Base-by-base conservation (phyloP, 2,888 invertebrate species). In the Mesopsocus fuscifrons region DNA sequence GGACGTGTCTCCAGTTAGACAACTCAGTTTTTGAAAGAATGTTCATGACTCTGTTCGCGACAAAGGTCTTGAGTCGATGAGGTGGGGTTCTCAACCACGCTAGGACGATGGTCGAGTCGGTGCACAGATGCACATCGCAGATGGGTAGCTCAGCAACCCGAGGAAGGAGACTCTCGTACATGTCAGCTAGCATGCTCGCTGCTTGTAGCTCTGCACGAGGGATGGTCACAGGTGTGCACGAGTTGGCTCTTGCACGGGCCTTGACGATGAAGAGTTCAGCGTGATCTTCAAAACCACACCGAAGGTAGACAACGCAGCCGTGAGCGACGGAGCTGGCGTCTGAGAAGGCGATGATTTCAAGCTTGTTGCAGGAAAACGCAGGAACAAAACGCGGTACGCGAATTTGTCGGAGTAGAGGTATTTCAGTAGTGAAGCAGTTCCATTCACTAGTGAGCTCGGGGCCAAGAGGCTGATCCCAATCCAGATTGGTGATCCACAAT, bases 101-200 rank as follows among this genome's bases (percentile, higher is more conserved):
- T 30, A 54, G 40, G 1, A 49, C 51, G 30, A 53, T 52, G 8
- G 48, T 50, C 2, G 51, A 53, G 44, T 54, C 53, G n/a, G n/a
- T n/a, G 51, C 40, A 40, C 11, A 31, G 21, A 30, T 30, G 5
- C 9, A 16, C 16, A 38, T 17, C 18, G n/a, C n/a, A 17, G n/a
- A 38, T 18, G 6, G 3, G 6, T n/a, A 18, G 5, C 4, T 15
- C 17, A 16, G 20, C 3, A 21, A 5, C 44, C 20, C 18, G 18
- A 26, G 35, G 45, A 17, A 49, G 32, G 21, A 40, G 43, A n/a
- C n/a, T n/a, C n/a, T 45, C 18, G 18, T 48, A 33, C 42, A 52
- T 41, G 46, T 44, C 40, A 2, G 51, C 46, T 38, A 49, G 44
- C 31, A 52, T 40, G 2, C 47, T 15, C 6, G 49, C 52, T 3